Evolutionary conservation across 2,113 vertebrate genomes (phyloP).

Genomic region (Sceloporus tristichus): DNA sequence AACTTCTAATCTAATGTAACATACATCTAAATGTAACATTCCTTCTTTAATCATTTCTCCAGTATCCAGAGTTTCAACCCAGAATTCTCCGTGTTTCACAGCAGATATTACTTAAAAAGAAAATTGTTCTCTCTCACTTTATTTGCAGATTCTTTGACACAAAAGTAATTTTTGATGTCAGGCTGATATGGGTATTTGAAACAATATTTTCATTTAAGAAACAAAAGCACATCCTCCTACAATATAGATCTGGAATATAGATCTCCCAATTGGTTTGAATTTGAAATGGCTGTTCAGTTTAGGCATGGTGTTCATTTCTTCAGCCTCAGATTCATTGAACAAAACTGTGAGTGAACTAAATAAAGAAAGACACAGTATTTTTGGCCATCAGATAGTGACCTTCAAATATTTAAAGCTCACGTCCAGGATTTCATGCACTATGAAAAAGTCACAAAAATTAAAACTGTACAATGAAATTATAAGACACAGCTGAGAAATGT

Average conservation of each 20-base stretch:
- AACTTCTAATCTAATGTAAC: too few relatives aligned
- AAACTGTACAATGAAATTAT: slow-evolving; percentile 59
- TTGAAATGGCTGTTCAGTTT: background rate
- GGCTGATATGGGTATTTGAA: background rate
- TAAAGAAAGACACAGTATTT: background rate
- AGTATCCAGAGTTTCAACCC: background rate
- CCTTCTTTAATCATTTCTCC: background rate
- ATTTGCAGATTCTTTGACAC: background rate
- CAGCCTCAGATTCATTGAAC: background rate
- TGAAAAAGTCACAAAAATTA: slow-evolving; percentile 7
- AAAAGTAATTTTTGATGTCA: background rate
- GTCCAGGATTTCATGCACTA: slow-evolving; percentile 28
- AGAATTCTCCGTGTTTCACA: background rate
- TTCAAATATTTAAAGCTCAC: slow-evolving; percentile 12
- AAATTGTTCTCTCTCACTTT: too few relatives aligned
- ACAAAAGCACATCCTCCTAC: background rate
- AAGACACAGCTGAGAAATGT: slow-evolving; percentile 56
- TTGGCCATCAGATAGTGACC: slow-evolving; percentile 37
- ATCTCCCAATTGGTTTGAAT: background rate
- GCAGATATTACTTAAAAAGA: background rate
- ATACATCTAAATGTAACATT: background rate
- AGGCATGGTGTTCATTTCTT: background rate
- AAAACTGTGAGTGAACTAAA: slow-evolving; percentile 23
- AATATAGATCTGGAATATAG: background rate
- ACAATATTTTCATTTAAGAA: background rate